Conservation (phyloP, 2,113 vertebrate genomes). For the Tapirus terrestris region DNA sequence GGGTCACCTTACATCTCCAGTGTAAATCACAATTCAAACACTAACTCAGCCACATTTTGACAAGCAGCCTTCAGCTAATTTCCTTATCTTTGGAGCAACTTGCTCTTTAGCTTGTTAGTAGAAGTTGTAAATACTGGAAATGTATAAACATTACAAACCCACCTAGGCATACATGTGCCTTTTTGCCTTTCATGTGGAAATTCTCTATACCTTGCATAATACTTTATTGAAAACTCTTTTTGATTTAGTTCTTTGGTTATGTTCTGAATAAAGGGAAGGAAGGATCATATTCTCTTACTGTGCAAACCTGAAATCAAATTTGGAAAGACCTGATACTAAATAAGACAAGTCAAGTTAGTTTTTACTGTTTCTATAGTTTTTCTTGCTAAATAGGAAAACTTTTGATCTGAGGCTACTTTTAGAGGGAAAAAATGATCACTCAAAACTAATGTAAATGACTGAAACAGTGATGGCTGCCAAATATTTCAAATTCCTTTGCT, state of each 20-base stretch:
- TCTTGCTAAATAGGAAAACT: background rate
- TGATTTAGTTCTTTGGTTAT: background rate
- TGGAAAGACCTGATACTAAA: background rate
- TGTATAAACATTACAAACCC: background rate
- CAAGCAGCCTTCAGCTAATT: slow-evolving; percentile 11
- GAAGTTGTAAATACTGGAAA: background rate
- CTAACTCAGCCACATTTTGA: slow-evolving; percentile 30
- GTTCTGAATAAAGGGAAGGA: background rate
- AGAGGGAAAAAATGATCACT: background rate
- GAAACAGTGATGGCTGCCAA: background rate
- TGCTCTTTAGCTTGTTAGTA: background rate
- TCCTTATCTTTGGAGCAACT: background rate
- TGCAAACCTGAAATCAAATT: background rate
- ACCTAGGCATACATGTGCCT: background rate
- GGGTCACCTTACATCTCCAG: slow-evolving; percentile 36
- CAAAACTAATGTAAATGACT: background rate
- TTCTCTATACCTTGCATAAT: background rate
- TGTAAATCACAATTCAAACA: slow-evolving; percentile 27
- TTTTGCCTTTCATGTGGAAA: background rate
- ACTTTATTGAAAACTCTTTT: background rate
- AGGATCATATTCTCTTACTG: background rate
- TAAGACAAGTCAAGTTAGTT: background rate
- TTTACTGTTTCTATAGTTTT: background rate
- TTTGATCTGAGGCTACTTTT: background rate
- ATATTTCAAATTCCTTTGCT: background rate